Evolutionary conservation across 2,113 vertebrate species (phyloP), one percentile per base, ranked within the genome.

Genomic region (Herpailurus yagouaroundi): DNA sequence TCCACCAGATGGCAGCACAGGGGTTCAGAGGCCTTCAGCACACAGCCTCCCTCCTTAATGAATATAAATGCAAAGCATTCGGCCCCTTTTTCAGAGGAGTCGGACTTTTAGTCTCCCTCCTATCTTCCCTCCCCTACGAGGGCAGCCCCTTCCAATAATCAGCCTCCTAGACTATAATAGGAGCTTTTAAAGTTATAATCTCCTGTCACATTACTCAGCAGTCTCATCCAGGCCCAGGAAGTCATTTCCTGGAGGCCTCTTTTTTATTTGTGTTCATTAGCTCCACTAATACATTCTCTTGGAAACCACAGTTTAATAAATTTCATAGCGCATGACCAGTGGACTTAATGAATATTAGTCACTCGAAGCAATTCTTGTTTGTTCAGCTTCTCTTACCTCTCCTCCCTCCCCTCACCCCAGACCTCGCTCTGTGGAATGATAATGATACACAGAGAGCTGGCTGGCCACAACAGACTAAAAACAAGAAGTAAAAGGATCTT

Each of bases 301-400:
- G 97, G 98, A 98, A 98, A 98, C 98, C 98, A 84, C 97, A 98
- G 98, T 98, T 98, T 98, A 98, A 98, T 98, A 98, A 98, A 99
- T 99, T 98, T 98, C 98, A 98, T 96, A 98, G 97, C 92, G 95
- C 98, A 98, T 98, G 98, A 98, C 98, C 97, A 48, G 98, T 8
- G 83, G 98, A 98, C 98, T 99, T 98, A 98, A 98, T 97, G 98
- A 98, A 95, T 98, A 98, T 99, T 98, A 98, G 98, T 98, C 98
- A 98, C 98, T 98, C 91, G 64, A 71, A 98, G 97, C 98, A 66
- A 96, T 98, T 98, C 97, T 79, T 98, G 98, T 98, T 97, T 98
- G 98, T 98, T 98, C 97, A 97, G 96, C 97, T 97, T 92, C 97
- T 94, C 94, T 94, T 86, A 82, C 90, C 97, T 96, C 89, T 93